Base-by-base conservation (phyloP, 2,797 vertebrate species). In the Pelodytes ibericus region DNA sequence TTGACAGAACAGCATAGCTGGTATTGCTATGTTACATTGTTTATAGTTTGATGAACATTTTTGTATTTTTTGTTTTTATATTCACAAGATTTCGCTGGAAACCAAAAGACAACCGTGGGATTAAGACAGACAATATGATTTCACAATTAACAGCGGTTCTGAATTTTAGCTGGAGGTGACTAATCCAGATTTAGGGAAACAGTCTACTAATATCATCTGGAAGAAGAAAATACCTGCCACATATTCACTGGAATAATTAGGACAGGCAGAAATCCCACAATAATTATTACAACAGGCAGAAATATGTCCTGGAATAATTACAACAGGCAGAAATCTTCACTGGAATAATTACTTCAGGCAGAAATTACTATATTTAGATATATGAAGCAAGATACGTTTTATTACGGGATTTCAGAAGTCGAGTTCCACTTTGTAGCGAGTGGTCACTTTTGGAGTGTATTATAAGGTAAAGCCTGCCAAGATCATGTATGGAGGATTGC, bases 401-500 rank as follows among this genome's bases (percentile, higher is more conserved):
- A 29, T 47, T 66, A 27, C 8, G 16, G 29, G 29, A 31, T 30
- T 27, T 4, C 36, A 65, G 24, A 31, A 51, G 26, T 49, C 51
- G 5, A 5, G 13, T 36, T 5, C 33, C 33, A 36, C 33, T 36
- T 5, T 5, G 33, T 13, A 72, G 20, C 47, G 33, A 49, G 51
- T 47, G 20, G 39, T 68, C 47, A 73, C 61, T 75, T 77, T 72
- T 60, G 33, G 22, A 53, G n/a, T 8, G 33, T 3, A 60, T 69
- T 0, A 63, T 7, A 79, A 77, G 72, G 81, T 80, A 44, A 16
- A 82, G 77, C 72, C 63, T 53, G 77, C 65, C 66, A 81, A 83
- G 87, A 87, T 86, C 91, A 99, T 98, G 96, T 94, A 97, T 82
- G 94, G 95, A 57, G 95, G 95, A 88, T 90, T 94, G 80, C 85